These are phyloP conservation scores for Phallusia fumigata DNA, from an alignment of 23 tunicate genomes.

Conservation along the genomic window DNA sequence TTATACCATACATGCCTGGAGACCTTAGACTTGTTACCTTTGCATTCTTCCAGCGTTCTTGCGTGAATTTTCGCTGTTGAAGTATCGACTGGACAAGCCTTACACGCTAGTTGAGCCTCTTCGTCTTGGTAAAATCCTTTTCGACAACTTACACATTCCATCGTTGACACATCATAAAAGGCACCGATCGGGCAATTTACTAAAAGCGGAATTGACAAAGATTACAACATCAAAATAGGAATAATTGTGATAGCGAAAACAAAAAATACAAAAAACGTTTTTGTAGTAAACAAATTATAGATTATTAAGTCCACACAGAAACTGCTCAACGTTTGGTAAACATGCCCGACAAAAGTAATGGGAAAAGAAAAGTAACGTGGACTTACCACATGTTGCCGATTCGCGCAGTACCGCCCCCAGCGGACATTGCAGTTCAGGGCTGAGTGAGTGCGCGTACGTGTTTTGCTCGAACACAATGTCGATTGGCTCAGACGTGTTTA, in stretches of 20 bases:
- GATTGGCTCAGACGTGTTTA: slow-evolving; percentile 41
- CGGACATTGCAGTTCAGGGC: slow-evolving; percentile 58
- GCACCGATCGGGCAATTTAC: slow-evolving; percentile 94
- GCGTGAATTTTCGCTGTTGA: slow-evolving; percentile 63
- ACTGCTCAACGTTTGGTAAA: too few species aligned
- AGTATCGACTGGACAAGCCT: slow-evolving; percentile 69
- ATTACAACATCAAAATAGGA: too few species aligned
- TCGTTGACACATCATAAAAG: slow-evolving; percentile 46
- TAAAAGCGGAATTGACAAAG: background rate
- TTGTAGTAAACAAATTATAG: too few species aligned
- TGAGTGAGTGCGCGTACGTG: slow-evolving; percentile 43
- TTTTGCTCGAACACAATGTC: slow-evolving; percentile 45
- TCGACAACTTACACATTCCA: slow-evolving; percentile 63
- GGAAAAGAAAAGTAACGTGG: too few species aligned
- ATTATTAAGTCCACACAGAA: too few species aligned
- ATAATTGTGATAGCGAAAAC: too few species aligned
- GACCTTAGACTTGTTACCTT: slow-evolving; percentile 35
- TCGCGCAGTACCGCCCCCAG: slow-evolving; percentile 65
- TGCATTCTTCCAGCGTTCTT: slow-evolving; percentile 63
- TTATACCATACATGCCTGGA: too few species aligned
- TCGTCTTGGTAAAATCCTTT: slow-evolving; percentile 77
- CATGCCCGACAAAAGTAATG: too few species aligned
- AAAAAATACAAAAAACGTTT: background rate
- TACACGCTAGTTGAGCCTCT: slow-evolving; percentile 89
- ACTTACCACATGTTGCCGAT: slow-evolving; percentile 80